Percentiles rank a stretch among this genome's conserved stretches.
phyloP scores from a whole-genome alignment of 2,888 invertebrate genomes.

The Argyra leucocephala region DNA sequence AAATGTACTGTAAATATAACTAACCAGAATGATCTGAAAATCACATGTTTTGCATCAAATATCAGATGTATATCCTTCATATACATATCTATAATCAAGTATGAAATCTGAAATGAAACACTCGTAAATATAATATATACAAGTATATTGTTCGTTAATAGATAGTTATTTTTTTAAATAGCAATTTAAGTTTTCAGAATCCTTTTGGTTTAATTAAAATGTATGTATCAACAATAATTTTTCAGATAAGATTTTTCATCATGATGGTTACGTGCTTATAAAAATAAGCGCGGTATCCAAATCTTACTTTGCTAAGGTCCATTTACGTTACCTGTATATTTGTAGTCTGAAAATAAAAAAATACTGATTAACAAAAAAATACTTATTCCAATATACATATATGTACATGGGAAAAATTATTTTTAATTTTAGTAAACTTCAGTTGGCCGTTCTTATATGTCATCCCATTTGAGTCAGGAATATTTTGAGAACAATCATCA shows the following conservation, averaged over 20 bases:
- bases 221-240: constrained; percentile 12
- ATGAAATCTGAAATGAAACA: neutral
- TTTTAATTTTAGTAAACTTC: constrained; percentile 20
- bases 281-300: neutral
- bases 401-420: neutral
- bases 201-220: constrained; percentile 16
- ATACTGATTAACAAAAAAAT: neutral
- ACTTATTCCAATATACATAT: neutral
- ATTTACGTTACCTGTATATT: neutral
- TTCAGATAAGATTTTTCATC: constrained; percentile 14
- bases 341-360: constrained; percentile 7
- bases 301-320: neutral
- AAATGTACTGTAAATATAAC: too few species aligned
- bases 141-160: too few species aligned
- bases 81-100: neutral
- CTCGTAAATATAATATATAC: neutral
- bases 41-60: too few species aligned
- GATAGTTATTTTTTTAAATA: neutral
- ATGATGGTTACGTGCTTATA: neutral
- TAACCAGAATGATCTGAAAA: too few species aligned
- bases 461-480: constrained; percentile 20
- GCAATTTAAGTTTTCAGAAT: constrained; percentile 11
- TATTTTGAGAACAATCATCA: too few species aligned
- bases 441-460: constrained; percentile 40
- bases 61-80: neutral